Base-by-base conservation (phyloP, 2,888 invertebrate genomes). In the Pocota personata region DNA sequence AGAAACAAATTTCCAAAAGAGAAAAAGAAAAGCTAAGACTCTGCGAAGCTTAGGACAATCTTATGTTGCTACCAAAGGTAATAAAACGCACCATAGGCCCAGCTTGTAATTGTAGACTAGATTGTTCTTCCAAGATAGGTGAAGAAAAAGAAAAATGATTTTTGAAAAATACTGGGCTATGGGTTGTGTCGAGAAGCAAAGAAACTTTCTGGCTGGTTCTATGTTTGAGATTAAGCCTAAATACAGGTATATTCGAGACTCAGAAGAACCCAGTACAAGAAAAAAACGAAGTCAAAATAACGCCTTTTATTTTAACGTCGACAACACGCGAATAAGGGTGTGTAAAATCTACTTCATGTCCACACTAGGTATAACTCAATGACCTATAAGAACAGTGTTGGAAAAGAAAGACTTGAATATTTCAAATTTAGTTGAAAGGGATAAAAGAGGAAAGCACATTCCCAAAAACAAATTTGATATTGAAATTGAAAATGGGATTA, bases 311-410 rank as follows among this genome's bases (percentile, higher is more conserved):
- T 67, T 67, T 12, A 16, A 16, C 32, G 16, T 66, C 27, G 57
- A 67, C 37, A 60, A 58, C 30, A 57, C 48, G 43, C 67, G 37
- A 19, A 57, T 57, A 8, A 57, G 57, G 32, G 35, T 57, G 12
- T 58, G 58, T 16, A 35, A 58, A 58, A 35, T 6, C 19, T 76
- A 66, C 37, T 66, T 76, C 32, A 67, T 35, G 46, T 46, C 52
- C 14, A 78, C 69, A 43, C 78, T 77, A 40, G 60, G 58, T 27
- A 69, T 77, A 16, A 77, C 46, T 30, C 48, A 77, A 30, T 57
- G 60, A 19, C 55, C 50, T 16, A 69, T 69, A 21, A 37, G 52
- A 58, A 69, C 58, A 4, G 60, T 60, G 37, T 43, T 52, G 27
- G 67, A 37, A 32, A 52, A 69, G 40, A 69, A 35, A 72, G 58